A percentile compares a stretch with the other conserved stretches of the same genome.
Conservation (phyloP, 92 coral and sea anemone genomes). For the Zoanthus sansibaricus region DNA sequence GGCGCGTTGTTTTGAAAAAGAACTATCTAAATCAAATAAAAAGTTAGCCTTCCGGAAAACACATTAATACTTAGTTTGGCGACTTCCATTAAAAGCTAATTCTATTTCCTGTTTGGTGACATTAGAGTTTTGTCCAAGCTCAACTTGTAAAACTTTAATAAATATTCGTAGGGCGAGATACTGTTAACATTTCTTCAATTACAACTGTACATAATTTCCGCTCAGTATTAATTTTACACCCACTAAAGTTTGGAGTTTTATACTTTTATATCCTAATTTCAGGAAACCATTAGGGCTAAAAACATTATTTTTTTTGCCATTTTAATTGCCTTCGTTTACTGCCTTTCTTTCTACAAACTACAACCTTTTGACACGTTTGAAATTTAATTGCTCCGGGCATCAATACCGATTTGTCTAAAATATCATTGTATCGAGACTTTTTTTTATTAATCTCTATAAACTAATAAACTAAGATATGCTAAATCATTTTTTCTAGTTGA, state of each 20-base stretch:
- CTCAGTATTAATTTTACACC: conserved; percentile 11
- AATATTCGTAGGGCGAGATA: neutral
- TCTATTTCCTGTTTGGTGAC: conserved; percentile 40
- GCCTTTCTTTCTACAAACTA: neutral
- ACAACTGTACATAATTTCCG: conserved; percentile 32
- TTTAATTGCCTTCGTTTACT: conserved; percentile 21
- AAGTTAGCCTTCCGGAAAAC: conserved; percentile 36
- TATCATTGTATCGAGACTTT: conserved; percentile 30
- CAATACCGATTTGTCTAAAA: neutral
- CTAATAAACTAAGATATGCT: neutral
- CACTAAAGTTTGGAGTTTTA: conserved; percentile 48
- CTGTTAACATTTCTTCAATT: conserved; percentile 23
- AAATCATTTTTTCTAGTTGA: neutral
- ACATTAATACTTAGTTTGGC: conserved; percentile 11
- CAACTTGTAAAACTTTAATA: conserved; percentile 22
- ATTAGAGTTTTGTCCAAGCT: conserved; percentile 11
- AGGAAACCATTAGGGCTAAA: conserved; percentile 43
- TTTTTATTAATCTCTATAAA: conserved; percentile 4
- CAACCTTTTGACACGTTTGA: neutral
- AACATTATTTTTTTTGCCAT: conserved; percentile 22
- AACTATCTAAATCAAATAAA: conserved; percentile 17
- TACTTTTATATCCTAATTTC: conserved; percentile 39
- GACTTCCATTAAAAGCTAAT: conserved; percentile 37
- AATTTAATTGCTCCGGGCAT: conserved; percentile 1
- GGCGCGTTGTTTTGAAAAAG: neutral